phyloP scores from a whole-genome alignment of 2,888 invertebrate species.

The Trichogramma dendrolimi region DNA sequence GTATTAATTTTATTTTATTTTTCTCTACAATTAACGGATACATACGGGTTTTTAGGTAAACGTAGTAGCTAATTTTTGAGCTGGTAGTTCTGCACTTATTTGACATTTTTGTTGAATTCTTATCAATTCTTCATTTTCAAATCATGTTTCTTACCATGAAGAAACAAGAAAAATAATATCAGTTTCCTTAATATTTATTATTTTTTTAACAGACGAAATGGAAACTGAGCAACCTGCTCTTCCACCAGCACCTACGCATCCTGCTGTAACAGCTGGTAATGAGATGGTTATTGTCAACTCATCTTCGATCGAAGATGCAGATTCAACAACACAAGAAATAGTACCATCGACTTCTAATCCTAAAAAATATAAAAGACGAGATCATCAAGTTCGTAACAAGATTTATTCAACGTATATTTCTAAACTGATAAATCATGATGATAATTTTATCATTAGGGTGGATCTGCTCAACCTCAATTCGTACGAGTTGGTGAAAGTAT shows the following conservation, averaged over 20 bases:
- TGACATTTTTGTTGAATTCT: neutral
- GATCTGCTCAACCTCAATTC: conserved; percentile 44
- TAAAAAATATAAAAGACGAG: conserved; percentile 43
- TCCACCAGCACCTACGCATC: conserved; percentile 45
- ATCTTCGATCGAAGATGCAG: conserved; percentile 32
- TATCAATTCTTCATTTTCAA: neutral
- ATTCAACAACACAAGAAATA: conserved; percentile 38
- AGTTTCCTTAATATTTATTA: conserved; percentile 1
- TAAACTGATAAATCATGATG: conserved; percentile 2
- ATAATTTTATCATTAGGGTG: conserved; percentile 29
- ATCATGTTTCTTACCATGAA: neutral
- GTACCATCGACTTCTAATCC: conserved; percentile 48
- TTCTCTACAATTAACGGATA: too few relatives aligned
- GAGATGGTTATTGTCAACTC: conserved; percentile 47
- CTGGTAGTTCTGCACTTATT: too few relatives aligned
- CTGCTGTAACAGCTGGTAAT: conserved; percentile 51
- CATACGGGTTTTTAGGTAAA: too few relatives aligned
- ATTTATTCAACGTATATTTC: neutral
- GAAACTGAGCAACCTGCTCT: conserved; percentile 42
- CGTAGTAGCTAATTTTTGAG: too few relatives aligned
- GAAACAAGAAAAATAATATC: neutral
- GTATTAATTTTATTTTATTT: too few relatives aligned
- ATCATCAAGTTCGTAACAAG: conserved; percentile 38
- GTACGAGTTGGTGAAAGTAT: conserved; percentile 80
- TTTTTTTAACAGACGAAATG: conserved; percentile 19